These are phyloP conservation scores for Trididemnum miniatum DNA, from an alignment of 23 tunicate genomes.

Conservation along the genomic window DNA sequence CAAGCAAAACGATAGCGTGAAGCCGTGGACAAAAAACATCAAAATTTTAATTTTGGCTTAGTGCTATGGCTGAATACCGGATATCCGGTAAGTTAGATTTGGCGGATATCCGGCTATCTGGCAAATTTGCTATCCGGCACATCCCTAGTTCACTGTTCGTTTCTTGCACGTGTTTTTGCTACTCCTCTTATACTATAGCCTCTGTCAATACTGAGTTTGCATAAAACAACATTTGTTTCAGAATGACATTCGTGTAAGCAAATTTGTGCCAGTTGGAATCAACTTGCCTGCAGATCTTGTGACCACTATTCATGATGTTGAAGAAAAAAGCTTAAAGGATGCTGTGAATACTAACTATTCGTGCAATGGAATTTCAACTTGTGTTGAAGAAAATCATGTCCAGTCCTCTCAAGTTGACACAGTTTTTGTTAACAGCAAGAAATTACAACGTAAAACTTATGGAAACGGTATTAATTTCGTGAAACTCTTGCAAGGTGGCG, in stretches of 20 bases:
- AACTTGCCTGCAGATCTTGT: slow-evolving; percentile 38
- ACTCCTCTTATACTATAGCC: too few relatives aligned
- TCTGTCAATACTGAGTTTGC: too few relatives aligned
- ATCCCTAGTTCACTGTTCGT: too few relatives aligned
- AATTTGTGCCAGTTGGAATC: slow-evolving; percentile 44
- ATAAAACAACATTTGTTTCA: slow-evolving; percentile 27
- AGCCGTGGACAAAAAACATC: too few relatives aligned
- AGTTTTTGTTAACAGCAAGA: background rate
- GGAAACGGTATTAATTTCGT: slow-evolving; percentile 19
- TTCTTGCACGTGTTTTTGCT: too few relatives aligned
- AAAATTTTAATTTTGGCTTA: too few relatives aligned
- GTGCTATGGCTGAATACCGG: too few relatives aligned
- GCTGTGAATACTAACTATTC: slow-evolving; percentile 9
- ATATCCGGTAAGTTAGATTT: too few relatives aligned
- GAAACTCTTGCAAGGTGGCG: slow-evolving; percentile 30
- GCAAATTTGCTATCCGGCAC: too few relatives aligned
- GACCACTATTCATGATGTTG: slow-evolving; percentile 15
- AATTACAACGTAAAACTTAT: background rate
- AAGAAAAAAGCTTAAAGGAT: slow-evolving; percentile 11
- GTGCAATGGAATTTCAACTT: slow-evolving; percentile 9
- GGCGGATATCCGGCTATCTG: too few relatives aligned
- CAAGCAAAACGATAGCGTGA: too few relatives aligned
- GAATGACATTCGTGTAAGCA: slow-evolving; percentile 58
- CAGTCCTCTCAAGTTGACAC: background rate
- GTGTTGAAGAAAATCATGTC: background rate